phyloP scores from a whole-genome alignment of 2,113 vertebrate species.

The Dasypus novemcinctus region DNA sequence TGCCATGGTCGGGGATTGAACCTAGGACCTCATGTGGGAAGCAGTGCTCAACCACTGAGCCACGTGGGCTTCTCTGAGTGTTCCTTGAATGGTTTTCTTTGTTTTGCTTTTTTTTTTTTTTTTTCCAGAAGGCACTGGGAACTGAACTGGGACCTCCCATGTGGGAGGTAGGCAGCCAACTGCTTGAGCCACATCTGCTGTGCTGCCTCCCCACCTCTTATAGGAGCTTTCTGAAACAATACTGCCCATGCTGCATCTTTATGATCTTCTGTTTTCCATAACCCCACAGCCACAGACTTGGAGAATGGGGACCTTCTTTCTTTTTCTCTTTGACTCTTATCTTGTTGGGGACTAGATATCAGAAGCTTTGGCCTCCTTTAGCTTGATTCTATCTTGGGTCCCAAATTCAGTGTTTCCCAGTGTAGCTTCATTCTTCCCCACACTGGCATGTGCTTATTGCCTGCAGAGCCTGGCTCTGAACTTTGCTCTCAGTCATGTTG shows the following conservation, averaged over 20 bases:
- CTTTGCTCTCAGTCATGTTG: background rate
- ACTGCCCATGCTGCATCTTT: background rate
- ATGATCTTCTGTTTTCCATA: background rate
- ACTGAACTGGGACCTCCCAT: too few relatives aligned
- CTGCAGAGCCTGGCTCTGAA: background rate
- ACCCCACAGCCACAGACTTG: background rate
- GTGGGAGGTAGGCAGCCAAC: too few relatives aligned
- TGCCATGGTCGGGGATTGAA: too few relatives aligned
- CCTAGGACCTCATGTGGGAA: too few relatives aligned
- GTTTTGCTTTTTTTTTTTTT: too few relatives aligned
- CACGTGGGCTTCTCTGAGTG: too few relatives aligned
- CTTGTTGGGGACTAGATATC: background rate
- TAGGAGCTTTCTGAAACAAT: background rate
- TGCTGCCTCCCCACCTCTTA: background rate
- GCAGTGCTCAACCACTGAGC: too few relatives aligned
- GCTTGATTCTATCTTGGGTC: background rate
- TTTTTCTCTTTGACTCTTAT: background rate
- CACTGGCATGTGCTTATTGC: accelerated
- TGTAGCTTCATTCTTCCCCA: background rate
- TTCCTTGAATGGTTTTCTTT: too few relatives aligned
- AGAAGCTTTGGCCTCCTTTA: background rate
- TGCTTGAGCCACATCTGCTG: too few relatives aligned
- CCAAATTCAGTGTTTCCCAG: background rate
- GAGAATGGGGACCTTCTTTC: background rate
- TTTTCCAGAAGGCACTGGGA: too few relatives aligned